A percentile compares a stretch with the other conserved stretches of the same genome.
phyloP scores from a whole-genome alignment of 2,113 vertebrate genomes.

The Nothoprocta perdicaria region DNA sequence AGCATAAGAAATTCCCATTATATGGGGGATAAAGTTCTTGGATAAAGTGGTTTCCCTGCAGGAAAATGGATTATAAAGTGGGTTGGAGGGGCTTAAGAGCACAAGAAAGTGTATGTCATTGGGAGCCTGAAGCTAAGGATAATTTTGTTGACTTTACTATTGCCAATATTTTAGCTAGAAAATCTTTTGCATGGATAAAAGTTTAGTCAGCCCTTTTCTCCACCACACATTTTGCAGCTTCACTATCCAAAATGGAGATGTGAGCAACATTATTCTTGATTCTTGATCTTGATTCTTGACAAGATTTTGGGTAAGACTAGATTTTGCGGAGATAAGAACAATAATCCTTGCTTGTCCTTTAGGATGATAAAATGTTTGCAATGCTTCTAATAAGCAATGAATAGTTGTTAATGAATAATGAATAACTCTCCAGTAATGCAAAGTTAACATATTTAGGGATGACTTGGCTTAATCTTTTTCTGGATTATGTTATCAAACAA shows the following conservation, averaged over 20 bases:
- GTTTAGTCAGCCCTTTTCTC: background rate
- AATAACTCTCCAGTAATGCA: background rate
- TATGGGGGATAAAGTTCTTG: background rate
- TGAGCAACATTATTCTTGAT: background rate
- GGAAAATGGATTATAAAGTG: background rate
- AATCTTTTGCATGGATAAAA: background rate
- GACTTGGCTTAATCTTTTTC: background rate
- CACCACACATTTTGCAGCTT: background rate
- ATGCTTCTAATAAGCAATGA: background rate
- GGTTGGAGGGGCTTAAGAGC: background rate
- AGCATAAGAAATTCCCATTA: background rate
- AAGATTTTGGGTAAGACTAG: background rate
- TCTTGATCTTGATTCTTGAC: background rate
- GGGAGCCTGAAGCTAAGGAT: background rate
- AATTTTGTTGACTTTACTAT: background rate
- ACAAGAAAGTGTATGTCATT: background rate
- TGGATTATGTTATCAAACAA: background rate
- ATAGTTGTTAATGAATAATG: background rate
- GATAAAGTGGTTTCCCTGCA: background rate
- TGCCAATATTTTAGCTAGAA: background rate
- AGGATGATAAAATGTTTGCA: background rate
- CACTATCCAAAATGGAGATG: background rate
- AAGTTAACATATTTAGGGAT: background rate
- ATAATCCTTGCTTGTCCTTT: background rate
- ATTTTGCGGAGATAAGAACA: background rate